Percentiles rank a stretch among this genome's conserved stretches.
phyloP scores from a whole-genome alignment of 2,888 invertebrate genomes.

The Chironomus riparius region DNA sequence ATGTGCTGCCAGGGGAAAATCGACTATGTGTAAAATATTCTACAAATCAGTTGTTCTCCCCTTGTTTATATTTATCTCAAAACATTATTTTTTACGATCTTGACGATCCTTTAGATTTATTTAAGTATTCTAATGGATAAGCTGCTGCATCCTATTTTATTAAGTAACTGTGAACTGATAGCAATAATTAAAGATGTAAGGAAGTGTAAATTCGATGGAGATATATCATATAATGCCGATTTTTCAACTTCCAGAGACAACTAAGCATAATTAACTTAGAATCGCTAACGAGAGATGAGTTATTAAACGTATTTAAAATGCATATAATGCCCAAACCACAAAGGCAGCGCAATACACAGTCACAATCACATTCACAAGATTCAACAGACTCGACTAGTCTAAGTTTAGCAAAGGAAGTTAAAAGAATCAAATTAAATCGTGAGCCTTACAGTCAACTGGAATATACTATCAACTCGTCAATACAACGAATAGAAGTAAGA shows the following conservation, averaged over 20 bases:
- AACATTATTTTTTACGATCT: background rate
- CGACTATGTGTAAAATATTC: too few relatives aligned
- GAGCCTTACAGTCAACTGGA: background rate
- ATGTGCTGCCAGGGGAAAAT: too few relatives aligned
- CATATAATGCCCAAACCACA: slow-evolving; percentile 12
- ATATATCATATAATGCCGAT: background rate
- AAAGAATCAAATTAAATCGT: slow-evolving; percentile 8
- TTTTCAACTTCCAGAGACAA: background rate
- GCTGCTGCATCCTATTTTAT: background rate
- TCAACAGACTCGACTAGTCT: background rate
- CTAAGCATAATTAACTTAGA: background rate
- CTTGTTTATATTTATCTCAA: too few relatives aligned
- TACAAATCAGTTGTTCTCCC: too few relatives aligned
- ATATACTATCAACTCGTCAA: background rate
- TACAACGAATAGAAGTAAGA: background rate
- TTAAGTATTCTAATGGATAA: background rate
- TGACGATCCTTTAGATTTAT: background rate
- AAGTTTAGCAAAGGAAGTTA: slow-evolving; percentile 1
- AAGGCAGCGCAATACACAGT: background rate
- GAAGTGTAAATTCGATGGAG: background rate
- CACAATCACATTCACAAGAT: background rate
- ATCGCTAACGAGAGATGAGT: background rate
- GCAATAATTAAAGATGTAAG: slow-evolving; percentile 3
- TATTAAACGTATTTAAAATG: background rate
- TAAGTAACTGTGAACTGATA: background rate